These are phyloP conservation scores for Pygocentrus nattereri DNA, from an alignment of 2,797 vertebrate genomes.

Conservation along the genomic window DNA sequence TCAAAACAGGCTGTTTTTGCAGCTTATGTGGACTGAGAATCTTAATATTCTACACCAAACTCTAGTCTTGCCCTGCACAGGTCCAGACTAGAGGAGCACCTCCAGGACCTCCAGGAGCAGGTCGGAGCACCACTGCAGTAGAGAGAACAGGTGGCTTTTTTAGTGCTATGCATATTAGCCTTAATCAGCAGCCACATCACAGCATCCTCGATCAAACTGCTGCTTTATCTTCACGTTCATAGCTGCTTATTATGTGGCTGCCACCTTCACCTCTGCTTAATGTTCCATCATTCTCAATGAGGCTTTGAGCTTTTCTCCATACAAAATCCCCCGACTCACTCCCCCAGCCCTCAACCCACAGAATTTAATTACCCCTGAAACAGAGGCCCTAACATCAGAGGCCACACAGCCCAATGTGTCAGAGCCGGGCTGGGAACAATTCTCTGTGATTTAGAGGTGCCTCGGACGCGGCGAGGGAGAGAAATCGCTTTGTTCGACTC, in stretches of 20 bases:
- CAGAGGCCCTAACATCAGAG: slow-evolving; percentile 49
- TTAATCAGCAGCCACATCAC: background rate
- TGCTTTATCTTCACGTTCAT: background rate
- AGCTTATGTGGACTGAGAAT: too few relatives aligned
- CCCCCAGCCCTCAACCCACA: background rate
- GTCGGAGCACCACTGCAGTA: too few relatives aligned
- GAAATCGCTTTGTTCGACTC: background rate
- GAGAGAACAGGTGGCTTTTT: background rate
- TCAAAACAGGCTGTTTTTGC: too few relatives aligned
- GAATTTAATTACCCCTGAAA: slow-evolving; percentile 46
- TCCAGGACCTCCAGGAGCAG: background rate
- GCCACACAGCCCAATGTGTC: slow-evolving; percentile 27
- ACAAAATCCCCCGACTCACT: slow-evolving; percentile 14
- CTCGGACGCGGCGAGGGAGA: background rate
- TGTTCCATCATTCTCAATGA: slow-evolving; percentile 49
- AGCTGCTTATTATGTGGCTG: slow-evolving; percentile 1
- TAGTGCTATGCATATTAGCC: background rate
- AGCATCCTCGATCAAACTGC: too few relatives aligned
- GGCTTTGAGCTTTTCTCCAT: slow-evolving; percentile 1
- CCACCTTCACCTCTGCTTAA: slow-evolving; percentile 43
- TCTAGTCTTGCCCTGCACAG: too few relatives aligned
- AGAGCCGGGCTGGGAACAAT: slow-evolving; percentile 38
- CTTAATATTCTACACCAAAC: too few relatives aligned
- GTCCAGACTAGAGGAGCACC: too few relatives aligned
- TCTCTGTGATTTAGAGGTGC: slow-evolving; percentile 43